Conservation (phyloP, 2,113 vertebrate species). For the Stomatorhinus ivindoensis region DNA sequence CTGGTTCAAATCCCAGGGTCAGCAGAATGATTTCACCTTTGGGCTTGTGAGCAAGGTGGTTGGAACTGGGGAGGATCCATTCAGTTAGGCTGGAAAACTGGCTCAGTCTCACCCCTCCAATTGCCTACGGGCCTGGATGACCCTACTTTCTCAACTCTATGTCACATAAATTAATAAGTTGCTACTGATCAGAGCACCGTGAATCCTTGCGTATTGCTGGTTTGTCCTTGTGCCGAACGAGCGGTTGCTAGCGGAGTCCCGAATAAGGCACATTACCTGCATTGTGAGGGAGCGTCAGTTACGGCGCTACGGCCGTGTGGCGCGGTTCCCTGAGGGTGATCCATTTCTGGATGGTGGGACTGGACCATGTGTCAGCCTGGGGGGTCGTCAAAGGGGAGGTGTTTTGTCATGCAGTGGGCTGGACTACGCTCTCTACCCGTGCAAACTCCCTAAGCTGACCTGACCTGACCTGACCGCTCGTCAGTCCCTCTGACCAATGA, state of each 20-base stretch:
- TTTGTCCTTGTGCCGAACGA: not conserved
- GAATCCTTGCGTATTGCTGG: not conserved
- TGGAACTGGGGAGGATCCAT: not conserved
- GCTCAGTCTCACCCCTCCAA: not conserved
- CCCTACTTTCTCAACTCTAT: not conserved
- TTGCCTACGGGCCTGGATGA: not conserved
- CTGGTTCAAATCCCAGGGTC: not conserved
- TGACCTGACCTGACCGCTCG: too few relatives aligned
- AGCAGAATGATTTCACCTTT: not conserved
- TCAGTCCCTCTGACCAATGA: too few relatives aligned
- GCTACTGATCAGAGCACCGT: not conserved
- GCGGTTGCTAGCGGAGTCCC: not conserved
- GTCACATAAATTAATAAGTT: not conserved
- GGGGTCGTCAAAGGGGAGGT: too few relatives aligned
- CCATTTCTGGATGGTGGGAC: too few relatives aligned
- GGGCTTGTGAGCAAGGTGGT: not conserved
- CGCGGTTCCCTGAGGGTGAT: too few relatives aligned
- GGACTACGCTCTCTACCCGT: too few relatives aligned
- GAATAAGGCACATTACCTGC: too few relatives aligned
- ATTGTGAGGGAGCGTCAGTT: too few relatives aligned
- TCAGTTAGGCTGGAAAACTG: not conserved
- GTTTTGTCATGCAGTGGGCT: too few relatives aligned
- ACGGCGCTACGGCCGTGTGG: too few relatives aligned
- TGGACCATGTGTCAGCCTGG: too few relatives aligned
- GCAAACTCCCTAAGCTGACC: too few relatives aligned